Evolutionary conservation across 1,140 invertebrate species (phyloP), one percentile per base, ranked within the genome.

Genomic region (Drosophila subobscura): DNA sequence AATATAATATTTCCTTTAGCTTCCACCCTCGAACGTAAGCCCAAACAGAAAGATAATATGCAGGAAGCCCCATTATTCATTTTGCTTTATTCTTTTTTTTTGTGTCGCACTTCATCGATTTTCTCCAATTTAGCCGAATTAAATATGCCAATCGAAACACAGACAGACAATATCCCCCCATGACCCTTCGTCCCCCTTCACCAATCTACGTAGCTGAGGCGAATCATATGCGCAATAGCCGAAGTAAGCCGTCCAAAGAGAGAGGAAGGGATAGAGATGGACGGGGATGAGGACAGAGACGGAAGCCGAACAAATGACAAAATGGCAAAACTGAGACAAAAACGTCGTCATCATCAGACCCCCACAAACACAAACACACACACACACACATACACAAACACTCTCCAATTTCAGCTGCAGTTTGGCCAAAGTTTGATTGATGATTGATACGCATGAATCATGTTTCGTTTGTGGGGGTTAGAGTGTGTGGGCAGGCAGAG

Each of bases 381-480:
- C 44, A 50, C 6, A 64, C 22, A 29, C 27, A n/a, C n/a, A n/a
- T n/a, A n/a, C n/a, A n/a, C n/a, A 25, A 8, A n/a, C 12, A 12
- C 7, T n/a, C 16, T 20, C 6, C 27, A 10, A 65, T 56, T 57
- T 42, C 14, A 0, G 5, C 25, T 50, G 54, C 52, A 59, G 25
- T 57, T 51, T 58, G 45, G 52, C 74, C 68, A 44, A 84, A 68
- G 79, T 68, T 84, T 79, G 79, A 84, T 84, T 84, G 79, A 79
- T 84, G 79, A 84, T 84, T 84, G 79, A 84, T 79, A 76, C 75
- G 63, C 75, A 84, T 85, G 79, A 84, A 84, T 84, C 79, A 84
- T 79, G 68, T 37, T 27, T 10, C 8, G 5, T 8, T 16, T 37
- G 37, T 5, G 33, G 25, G 25, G 7, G 16, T 20, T 20, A 20